phyloP scores from a whole-genome alignment of 2,797 vertebrate species.

The Anguilla megastoma region DNA sequence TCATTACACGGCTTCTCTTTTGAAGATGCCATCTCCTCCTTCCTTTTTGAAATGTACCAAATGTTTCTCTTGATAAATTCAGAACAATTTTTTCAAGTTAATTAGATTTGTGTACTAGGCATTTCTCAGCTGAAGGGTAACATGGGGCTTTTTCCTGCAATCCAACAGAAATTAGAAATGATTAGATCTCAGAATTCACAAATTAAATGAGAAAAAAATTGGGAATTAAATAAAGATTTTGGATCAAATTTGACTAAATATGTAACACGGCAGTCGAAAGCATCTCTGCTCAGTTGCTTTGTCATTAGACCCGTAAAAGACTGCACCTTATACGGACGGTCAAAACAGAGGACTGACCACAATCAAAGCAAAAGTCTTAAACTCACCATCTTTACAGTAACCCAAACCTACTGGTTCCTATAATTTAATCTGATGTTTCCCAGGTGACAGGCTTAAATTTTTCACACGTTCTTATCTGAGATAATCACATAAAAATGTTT shows the following conservation, averaged over 20 bases:
- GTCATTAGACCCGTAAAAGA: not conserved
- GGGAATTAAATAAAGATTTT: not conserved
- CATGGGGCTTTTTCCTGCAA: not conserved
- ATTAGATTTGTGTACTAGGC: slow-evolving; percentile 4
- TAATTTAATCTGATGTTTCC: too few relatives aligned
- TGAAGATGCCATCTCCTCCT: not conserved
- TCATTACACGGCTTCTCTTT: slow-evolving; percentile 17
- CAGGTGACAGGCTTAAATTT: slow-evolving; percentile 15
- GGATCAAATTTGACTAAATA: not conserved
- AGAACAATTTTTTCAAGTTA: slow-evolving; percentile 4
- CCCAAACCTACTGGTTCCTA: not conserved
- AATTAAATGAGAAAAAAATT: not conserved
- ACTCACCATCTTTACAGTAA: not conserved
- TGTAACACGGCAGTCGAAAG: not conserved
- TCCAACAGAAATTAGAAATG: not conserved
- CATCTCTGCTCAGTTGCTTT: not conserved
- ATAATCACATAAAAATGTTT: not conserved
- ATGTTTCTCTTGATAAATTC: slow-evolving; percentile 14
- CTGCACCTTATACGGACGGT: not conserved
- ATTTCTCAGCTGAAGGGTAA: not conserved
- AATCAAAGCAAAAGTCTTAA: not conserved
- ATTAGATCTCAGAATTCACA: not conserved
- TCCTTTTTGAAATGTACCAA: slow-evolving; percentile 4
- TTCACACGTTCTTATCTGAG: not conserved
- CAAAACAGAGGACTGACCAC: not conserved